phyloP scores from a whole-genome alignment of 2,113 vertebrate genomes.

The Castor canadensis region DNA sequence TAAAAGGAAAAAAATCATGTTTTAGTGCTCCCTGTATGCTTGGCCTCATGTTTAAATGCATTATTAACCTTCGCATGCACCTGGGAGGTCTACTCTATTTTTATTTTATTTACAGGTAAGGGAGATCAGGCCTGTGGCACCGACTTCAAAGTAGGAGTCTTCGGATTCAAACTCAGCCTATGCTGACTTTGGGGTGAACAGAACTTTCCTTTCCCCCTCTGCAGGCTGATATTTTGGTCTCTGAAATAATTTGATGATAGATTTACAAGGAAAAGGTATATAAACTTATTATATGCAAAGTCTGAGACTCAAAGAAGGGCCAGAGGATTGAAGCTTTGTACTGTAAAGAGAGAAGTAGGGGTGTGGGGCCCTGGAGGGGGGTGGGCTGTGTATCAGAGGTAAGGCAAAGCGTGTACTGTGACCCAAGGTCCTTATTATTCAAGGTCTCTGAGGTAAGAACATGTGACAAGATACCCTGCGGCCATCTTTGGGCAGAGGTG shows the following conservation, averaged over 20 bases:
- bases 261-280: neutral
- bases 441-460: neutral
- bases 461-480: neutral
- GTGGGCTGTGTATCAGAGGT: neutral
- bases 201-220: neutral
- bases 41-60: fast-evolving
- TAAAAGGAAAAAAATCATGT: neutral
- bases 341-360: neutral
- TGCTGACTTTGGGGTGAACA: neutral
- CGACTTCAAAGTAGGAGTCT: neutral
- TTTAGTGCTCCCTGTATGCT: neutral
- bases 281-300: neutral
- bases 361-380: neutral
- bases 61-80: neutral
- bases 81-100: neutral
- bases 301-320: neutral
- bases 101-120: neutral
- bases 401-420: neutral
- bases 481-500: neutral
- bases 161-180: neutral
- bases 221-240: neutral
- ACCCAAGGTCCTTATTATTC: neutral
- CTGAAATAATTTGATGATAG: neutral
- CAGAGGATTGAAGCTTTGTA: neutral
- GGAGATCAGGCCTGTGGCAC: neutral